Conservation (phyloP, 2,113 vertebrate species). For the Hydropotes inermis region DNA sequence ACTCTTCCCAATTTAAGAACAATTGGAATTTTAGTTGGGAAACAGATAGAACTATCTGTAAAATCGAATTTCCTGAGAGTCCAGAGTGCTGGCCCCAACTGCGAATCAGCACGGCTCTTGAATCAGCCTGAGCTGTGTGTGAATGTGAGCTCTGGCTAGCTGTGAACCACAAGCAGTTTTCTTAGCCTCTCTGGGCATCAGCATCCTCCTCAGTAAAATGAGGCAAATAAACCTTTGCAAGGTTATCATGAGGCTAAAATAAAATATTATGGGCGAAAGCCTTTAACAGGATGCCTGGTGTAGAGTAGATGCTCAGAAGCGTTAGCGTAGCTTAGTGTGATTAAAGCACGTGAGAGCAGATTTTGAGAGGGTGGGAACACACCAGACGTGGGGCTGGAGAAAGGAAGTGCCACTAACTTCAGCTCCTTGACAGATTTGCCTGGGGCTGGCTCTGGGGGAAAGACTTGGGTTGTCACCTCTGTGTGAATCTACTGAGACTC, state of each 20-base stretch:
- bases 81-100: background rate
- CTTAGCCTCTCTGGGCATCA: background rate
- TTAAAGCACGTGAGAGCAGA: conserved; percentile 38
- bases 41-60: background rate
- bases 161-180: background rate
- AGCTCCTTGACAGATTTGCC: conserved; percentile 22
- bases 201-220: background rate
- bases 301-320: conserved; percentile 24
- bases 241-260: conserved; percentile 8
- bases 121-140: background rate
- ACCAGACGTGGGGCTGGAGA: background rate
- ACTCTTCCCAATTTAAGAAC: background rate
- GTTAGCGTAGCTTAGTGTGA: conserved; percentile 21
- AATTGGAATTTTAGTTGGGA: conserved; percentile 14
- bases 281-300: conserved; percentile 14
- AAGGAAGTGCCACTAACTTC: background rate
- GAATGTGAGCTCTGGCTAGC: background rate
- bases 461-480: background rate
- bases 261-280: background rate
- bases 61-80: background rate
- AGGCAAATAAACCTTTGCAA: background rate
- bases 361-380: conserved; percentile 23
- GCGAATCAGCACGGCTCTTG: background rate
- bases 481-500: background rate
- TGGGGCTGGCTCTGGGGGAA: conserved; percentile 47